Evolutionary conservation across 2,797 vertebrate genomes (phyloP).

Genomic region (Pangasius krempfi): DNA sequence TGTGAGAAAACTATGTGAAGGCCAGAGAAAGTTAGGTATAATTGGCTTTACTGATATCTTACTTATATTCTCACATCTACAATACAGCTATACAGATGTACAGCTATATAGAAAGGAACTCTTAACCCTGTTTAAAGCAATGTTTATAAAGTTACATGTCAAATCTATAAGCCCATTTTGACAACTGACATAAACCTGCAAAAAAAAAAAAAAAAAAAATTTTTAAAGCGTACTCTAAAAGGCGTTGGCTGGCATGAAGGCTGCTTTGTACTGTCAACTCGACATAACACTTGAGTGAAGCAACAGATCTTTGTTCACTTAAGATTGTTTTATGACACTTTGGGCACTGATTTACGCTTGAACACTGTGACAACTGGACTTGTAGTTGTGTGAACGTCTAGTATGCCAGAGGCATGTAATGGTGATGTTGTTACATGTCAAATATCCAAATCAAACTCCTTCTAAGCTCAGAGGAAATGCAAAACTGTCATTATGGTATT

Average conservation of each 20-base stretch:
- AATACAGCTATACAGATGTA: neutral
- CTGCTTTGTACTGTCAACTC: slow-evolving; percentile 5
- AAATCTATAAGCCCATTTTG: neutral
- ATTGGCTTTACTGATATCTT: neutral
- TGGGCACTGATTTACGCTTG: neutral
- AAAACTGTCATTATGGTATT: no score
- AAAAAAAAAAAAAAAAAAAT: neutral
- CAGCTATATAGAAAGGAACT: slow-evolving; percentile 8
- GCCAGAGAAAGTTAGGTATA: neutral
- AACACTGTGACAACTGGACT: neutral
- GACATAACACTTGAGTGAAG: neutral
- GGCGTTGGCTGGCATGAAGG: neutral
- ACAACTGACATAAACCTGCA: neutral
- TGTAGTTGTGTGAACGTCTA: neutral
- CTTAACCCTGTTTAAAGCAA: neutral
- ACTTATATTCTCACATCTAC: neutral
- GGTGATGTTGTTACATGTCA: neutral
- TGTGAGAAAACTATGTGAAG: slow-evolving; percentile 5
- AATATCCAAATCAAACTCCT: slow-evolving; percentile 7
- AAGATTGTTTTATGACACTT: slow-evolving; percentile 17
- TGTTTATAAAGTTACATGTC: neutral
- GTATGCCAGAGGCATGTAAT: slow-evolving; percentile 3
- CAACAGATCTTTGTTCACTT: neutral
- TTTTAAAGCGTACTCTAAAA: neutral
- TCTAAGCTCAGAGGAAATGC: neutral